Conservation (phyloP, 2,797 vertebrate species). For the Hybognathus amarus region DNA sequence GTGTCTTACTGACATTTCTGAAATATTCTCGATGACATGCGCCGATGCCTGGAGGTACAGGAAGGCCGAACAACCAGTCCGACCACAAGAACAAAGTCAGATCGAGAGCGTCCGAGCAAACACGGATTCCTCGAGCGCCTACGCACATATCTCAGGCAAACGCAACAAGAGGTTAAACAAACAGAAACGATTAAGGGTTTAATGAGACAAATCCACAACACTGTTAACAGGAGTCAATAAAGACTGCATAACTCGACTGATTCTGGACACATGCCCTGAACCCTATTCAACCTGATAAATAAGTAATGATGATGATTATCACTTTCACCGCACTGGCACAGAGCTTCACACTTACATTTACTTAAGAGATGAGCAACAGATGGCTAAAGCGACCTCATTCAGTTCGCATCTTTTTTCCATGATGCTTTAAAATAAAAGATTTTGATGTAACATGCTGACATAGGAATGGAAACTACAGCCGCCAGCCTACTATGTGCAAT, state of each 20-base stretch:
- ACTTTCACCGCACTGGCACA: background rate
- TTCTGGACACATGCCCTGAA: background rate
- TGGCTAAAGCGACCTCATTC: background rate
- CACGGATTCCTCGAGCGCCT: background rate
- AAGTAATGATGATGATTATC: background rate
- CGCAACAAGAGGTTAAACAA: slow-evolving; percentile 17
- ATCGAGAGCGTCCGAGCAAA: background rate
- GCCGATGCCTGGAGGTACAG: slow-evolving; percentile 38
- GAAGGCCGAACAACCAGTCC: slow-evolving; percentile 67
- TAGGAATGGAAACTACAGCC: background rate
- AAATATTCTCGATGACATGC: slow-evolving; percentile 55
- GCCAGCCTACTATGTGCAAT: background rate
- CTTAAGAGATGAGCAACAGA: background rate
- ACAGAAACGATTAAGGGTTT: background rate
- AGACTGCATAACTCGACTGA: background rate
- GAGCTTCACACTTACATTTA: background rate
- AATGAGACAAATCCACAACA: slow-evolving; percentile 10
- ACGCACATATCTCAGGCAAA: slow-evolving; percentile 28
- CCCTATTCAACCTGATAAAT: background rate
- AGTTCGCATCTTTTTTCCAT: background rate
- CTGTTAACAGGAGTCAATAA: slow-evolving; percentile 20
- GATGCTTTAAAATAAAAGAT: background rate
- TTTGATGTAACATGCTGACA: background rate
- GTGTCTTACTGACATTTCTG: slow-evolving; percentile 44
- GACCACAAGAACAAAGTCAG: slow-evolving; percentile 38